These are phyloP conservation scores for Nesogale talazaci DNA, from an alignment of 2,113 vertebrate species.

Conservation along the genomic window DNA sequence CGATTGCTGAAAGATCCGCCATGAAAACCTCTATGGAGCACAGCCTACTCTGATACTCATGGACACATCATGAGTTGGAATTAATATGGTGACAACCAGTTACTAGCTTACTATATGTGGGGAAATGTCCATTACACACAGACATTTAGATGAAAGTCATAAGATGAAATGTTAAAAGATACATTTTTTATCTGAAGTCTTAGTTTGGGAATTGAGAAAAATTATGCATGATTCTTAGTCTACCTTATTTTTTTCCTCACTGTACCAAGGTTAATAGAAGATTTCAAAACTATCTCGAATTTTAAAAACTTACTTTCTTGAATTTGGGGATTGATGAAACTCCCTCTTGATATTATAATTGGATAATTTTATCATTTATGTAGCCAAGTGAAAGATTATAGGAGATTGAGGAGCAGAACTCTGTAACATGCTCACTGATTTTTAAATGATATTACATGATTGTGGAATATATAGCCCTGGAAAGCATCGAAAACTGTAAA, in stretches of 20 bases:
- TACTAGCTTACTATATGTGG: not conserved
- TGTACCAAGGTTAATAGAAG: not conserved
- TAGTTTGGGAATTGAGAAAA: not conserved
- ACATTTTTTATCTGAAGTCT: not conserved
- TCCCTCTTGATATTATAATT: not conserved
- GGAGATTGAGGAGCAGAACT: not conserved
- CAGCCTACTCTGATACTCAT: not conserved
- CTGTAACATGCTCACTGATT: not conserved
- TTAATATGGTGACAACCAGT: not conserved
- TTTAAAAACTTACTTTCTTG: not conserved
- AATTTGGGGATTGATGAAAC: conserved; percentile 15
- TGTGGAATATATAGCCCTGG: not conserved
- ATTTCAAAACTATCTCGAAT: conserved; percentile 4
- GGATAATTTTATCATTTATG: not conserved
- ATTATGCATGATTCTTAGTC: not conserved
- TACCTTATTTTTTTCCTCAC: not conserved
- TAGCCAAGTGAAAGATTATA: not conserved
- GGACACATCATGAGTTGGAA: not conserved
- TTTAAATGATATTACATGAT: conserved; percentile 14
- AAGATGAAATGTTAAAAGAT: no score
- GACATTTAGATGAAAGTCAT: not conserved
- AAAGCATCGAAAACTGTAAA: not conserved
- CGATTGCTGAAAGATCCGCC: not conserved
- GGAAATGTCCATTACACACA: not conserved
- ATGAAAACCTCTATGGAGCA: not conserved